Evolutionary conservation across 1,140 invertebrate genomes (phyloP).

Genomic region (Radopholus similis): DNA sequence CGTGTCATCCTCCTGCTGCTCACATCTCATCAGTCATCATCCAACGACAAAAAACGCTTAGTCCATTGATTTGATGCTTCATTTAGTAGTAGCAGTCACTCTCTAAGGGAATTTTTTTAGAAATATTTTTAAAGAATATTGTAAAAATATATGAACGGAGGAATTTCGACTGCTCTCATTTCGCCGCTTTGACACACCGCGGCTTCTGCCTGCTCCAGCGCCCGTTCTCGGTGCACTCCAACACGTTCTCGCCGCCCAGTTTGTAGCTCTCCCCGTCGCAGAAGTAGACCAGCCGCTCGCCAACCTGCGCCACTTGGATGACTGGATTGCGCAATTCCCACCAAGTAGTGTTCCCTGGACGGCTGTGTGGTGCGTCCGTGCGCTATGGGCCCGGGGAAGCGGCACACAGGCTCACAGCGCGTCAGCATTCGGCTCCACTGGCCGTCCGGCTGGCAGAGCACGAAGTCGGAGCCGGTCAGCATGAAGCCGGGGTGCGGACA

Average conservation of each 20-base stretch:
- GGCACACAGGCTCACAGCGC: slow-evolving; percentile 30
- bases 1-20: too few relatives aligned
- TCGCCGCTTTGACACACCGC: slow-evolving; percentile 8
- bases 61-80: too few relatives aligned
- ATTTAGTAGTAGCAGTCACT: too few relatives aligned
- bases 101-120: too few relatives aligned
- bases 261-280: slow-evolving; percentile 24
- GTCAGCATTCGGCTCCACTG: slow-evolving; percentile 32
- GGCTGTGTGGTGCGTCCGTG: slow-evolving; percentile 34
- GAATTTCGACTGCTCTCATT: too few relatives aligned
- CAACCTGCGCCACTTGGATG: slow-evolving; percentile 6
- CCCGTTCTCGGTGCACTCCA: slow-evolving; percentile 34
- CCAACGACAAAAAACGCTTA: too few relatives aligned
- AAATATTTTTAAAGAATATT: too few relatives aligned
- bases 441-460: slow-evolving; percentile 43
- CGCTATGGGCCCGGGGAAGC: slow-evolving; percentile 28
- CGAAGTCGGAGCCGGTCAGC: slow-evolving; percentile 42
- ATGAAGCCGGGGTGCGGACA: slow-evolving; percentile 26
- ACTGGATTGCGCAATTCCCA: not conserved
- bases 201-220: slow-evolving; percentile 29
- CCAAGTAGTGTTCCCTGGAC: slow-evolving; percentile 25
- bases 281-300: slow-evolving; percentile 42
- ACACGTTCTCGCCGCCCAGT: slow-evolving; percentile 35
- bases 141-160: too few relatives aligned
- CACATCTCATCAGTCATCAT: too few relatives aligned